Conservation (phyloP, 2,113 vertebrate species). For the Crypturellus undulatus region DNA sequence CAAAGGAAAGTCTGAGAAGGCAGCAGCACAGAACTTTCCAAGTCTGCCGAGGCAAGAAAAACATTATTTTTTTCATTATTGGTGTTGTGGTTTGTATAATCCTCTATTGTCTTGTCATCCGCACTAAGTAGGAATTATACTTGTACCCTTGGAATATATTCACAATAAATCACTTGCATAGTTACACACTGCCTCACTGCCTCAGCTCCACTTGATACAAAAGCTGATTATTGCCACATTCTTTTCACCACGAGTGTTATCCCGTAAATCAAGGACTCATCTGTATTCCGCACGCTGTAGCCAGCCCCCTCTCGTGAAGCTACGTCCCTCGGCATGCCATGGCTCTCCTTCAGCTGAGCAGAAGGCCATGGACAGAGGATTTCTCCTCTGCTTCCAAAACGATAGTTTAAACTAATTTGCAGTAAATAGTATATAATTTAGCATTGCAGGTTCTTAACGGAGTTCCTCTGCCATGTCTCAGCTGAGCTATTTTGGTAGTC, state of each 20-base stretch:
- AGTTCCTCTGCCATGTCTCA: neutral
- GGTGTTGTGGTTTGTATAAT: slow-evolving; percentile 60
- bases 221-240: slow-evolving; percentile 38
- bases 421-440: neutral
- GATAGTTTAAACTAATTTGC: neutral
- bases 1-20: slow-evolving; percentile 66
- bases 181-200: neutral
- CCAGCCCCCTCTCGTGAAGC: slow-evolving; percentile 1
- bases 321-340: slow-evolving; percentile 9
- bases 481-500: neutral
- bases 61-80: slow-evolving; percentile 56
- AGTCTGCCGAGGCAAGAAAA: slow-evolving; percentile 62
- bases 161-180: slow-evolving; percentile 6
- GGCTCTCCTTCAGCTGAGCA: slow-evolving; percentile 69
- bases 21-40: slow-evolving; percentile 58
- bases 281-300: neutral
- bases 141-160: slow-evolving; percentile 28
- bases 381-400: neutral
- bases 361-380: slow-evolving; percentile 3
- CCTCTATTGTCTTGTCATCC: slow-evolving; percentile 70
- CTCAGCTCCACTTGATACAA: slow-evolving; percentile 26
- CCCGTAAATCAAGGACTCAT: slow-evolving; percentile 30
- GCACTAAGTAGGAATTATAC: slow-evolving; percentile 13
- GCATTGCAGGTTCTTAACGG: neutral
- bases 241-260: slow-evolving; percentile 25